A percentile compares a stretch with the other conserved stretches of the same genome.
Conservation (phyloP, 1,140 invertebrate species). For the Bombyx mori region DNA sequence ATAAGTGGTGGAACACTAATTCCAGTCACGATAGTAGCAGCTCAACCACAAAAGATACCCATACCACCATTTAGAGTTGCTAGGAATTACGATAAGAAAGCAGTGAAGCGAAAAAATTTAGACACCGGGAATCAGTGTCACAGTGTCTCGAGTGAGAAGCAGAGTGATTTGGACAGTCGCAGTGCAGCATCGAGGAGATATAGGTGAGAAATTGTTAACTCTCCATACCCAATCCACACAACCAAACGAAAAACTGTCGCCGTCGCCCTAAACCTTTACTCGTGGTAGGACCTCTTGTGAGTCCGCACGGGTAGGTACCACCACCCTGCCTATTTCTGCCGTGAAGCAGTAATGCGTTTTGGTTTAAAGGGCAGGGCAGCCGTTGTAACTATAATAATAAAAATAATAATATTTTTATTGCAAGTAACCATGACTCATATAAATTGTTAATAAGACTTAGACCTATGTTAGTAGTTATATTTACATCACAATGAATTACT, state of each 20-base stretch:
- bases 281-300: neutral
- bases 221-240: neutral
- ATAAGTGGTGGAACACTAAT: constrained; percentile 38
- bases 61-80: constrained; percentile 22
- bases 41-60: constrained; percentile 29
- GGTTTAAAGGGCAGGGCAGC: too few species aligned
- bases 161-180: constrained; percentile 24
- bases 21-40: constrained; percentile 41
- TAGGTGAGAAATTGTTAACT: constrained; percentile 24
- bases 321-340: too few species aligned
- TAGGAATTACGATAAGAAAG: neutral
- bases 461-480: too few species aligned
- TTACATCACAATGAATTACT: too few species aligned
- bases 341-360: too few species aligned
- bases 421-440: too few species aligned
- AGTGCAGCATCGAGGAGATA: constrained; percentile 52
- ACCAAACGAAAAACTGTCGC: neutral
- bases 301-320: too few species aligned
- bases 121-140: constrained; percentile 3
- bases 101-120: constrained; percentile 11
- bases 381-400: too few species aligned
- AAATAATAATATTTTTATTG: too few species aligned
- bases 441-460: too few species aligned
- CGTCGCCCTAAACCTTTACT: neutral
- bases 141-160: constrained; percentile 5